phyloP scores from a whole-genome alignment of 1,140 invertebrate species.

The Drosophila kepulauana region DNA sequence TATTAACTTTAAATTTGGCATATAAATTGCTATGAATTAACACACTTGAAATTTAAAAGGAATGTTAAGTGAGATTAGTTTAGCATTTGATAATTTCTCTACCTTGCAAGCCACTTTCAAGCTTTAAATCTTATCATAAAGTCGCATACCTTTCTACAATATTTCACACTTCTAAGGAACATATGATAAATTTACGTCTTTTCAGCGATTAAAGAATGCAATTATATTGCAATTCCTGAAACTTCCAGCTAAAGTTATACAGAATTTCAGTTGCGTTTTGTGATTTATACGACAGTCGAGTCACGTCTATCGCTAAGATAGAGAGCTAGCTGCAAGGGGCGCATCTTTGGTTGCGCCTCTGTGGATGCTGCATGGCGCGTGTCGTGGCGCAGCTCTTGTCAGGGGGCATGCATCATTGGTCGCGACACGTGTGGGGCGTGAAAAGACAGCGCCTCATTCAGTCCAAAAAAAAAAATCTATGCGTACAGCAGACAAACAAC shows the following conservation, averaged over 20 bases:
- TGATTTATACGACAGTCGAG: constrained; percentile 3
- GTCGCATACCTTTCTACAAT: background rate
- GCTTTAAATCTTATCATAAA: no score
- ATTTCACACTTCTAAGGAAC: background rate
- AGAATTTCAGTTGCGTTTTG: background rate
- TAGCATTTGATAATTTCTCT: no score
- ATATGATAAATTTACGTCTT: background rate
- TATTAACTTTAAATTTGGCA: no score
- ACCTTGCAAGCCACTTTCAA: no score
- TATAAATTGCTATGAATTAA: no score
- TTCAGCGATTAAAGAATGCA: background rate
- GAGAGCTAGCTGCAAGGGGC: background rate
- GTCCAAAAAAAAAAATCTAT: constrained; percentile 1
- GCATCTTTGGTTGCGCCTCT: constrained; percentile 7
- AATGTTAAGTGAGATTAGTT: no score
- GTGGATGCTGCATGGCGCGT: constrained; percentile 43
- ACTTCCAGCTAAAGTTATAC: background rate
- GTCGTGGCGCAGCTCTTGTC: constrained; percentile 21
- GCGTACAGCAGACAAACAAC: background rate
- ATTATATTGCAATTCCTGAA: background rate
- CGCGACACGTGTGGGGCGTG: constrained; percentile 72
- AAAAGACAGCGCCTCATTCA: constrained; percentile 35
- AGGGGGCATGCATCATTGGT: constrained; percentile 46
- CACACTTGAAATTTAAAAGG: no score
- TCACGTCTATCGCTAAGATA: background rate